phyloP scores from a whole-genome alignment of 1,140 invertebrate species.

The Microplitis demolitor region DNA sequence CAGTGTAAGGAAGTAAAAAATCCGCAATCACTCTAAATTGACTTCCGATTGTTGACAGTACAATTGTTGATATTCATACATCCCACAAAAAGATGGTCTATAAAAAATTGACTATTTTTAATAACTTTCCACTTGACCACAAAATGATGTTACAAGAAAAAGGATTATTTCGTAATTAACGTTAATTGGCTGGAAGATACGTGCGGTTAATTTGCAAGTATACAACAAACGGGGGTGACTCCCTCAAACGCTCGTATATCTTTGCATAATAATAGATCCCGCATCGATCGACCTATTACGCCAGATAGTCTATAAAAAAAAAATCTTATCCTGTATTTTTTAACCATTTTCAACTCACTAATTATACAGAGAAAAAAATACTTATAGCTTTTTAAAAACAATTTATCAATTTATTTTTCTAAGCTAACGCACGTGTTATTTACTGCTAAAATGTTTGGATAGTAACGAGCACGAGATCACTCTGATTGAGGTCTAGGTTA shows the following conservation, averaged over 20 bases:
- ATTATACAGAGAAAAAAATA: background rate
- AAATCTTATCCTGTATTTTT: background rate
- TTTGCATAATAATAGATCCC: constrained; percentile 29
- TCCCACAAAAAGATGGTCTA: background rate
- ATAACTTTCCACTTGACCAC: background rate
- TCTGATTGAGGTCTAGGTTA: constrained; percentile 19
- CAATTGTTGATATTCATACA: background rate
- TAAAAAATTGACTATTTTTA: no score
- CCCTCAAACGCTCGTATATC: constrained; percentile 23
- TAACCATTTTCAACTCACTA: background rate
- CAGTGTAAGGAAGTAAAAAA: no score
- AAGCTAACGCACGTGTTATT: background rate
- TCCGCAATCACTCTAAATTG: no score
- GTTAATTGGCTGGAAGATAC: constrained; percentile 14
- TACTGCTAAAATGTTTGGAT: background rate
- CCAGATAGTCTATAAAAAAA: constrained; percentile 3
- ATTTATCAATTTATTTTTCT: background rate
- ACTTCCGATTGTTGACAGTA: background rate
- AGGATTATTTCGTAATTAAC: constrained; percentile 17
- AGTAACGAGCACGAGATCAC: constrained; percentile 14
- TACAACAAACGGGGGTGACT: constrained; percentile 3
- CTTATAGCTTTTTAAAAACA: no score
- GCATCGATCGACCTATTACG: constrained; percentile 27
- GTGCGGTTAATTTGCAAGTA: constrained; percentile 22
- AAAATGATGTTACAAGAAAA: background rate